phyloP scores from a whole-genome alignment of 2,797 vertebrate species.

The Amphiprion clarkii region DNA sequence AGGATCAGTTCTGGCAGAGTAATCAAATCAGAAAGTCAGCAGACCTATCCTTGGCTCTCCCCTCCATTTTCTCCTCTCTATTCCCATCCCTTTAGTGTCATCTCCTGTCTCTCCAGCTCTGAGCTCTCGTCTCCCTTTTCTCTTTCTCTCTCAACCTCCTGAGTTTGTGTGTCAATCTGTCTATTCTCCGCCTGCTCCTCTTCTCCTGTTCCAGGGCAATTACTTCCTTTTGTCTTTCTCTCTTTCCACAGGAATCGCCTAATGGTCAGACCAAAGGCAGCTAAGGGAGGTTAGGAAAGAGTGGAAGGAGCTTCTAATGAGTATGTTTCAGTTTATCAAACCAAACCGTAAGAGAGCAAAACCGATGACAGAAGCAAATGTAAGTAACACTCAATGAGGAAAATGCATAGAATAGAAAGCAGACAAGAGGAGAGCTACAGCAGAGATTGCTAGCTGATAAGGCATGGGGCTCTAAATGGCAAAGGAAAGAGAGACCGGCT shows the following conservation, averaged over 20 bases:
- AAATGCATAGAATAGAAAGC: not conserved
- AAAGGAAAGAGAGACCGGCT: slow-evolving; percentile 20
- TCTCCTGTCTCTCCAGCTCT: slow-evolving; percentile 59
- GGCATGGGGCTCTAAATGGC: not conserved
- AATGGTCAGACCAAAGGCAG: slow-evolving; percentile 44
- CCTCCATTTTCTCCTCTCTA: slow-evolving; percentile 58
- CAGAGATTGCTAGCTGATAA: not conserved
- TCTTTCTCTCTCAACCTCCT: slow-evolving; percentile 41
- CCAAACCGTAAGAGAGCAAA: slow-evolving; percentile 13
- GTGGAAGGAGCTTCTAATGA: slow-evolving; percentile 16
- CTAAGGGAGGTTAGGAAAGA: slow-evolving; percentile 23
- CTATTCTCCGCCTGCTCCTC: slow-evolving; percentile 28
- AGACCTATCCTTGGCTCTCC: slow-evolving; percentile 54
- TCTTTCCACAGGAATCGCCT: slow-evolving; percentile 43
- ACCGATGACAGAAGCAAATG: slow-evolving; percentile 9
- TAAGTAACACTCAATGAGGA: slow-evolving; percentile 24
- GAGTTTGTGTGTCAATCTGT: slow-evolving; percentile 37
- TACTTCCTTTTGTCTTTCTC: slow-evolving; percentile 54
- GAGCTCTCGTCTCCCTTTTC: slow-evolving; percentile 51
- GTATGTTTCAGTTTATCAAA: slow-evolving; percentile 23
- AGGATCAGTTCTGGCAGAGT: slow-evolving; percentile 77
- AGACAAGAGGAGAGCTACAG: slow-evolving; percentile 4
- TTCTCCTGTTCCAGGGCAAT: slow-evolving; percentile 52
- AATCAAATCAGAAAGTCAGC: slow-evolving; percentile 81
- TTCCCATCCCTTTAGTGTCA: slow-evolving; percentile 56